Percentiles rank a stretch among this genome's conserved stretches.
Conservation (phyloP, 2,888 invertebrate genomes). For the Epsilonema sp. region DNA sequence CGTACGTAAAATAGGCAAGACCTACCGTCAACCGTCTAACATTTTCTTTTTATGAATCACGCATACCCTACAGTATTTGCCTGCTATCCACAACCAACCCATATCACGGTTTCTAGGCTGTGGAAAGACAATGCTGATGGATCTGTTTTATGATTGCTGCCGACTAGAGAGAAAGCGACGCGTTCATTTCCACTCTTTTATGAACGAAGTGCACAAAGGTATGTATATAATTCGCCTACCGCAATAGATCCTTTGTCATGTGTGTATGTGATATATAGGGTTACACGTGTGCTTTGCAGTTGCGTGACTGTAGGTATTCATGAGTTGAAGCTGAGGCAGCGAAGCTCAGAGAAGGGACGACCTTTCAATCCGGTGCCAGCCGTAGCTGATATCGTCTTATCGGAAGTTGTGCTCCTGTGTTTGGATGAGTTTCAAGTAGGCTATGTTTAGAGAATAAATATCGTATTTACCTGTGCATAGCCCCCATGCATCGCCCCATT, state of each 20-base stretch:
- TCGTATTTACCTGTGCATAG: too few species aligned
- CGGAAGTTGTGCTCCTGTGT: slow-evolving; percentile 74
- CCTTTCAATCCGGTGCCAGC: slow-evolving; percentile 67
- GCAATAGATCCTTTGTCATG: not conserved
- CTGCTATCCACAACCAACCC: too few species aligned
- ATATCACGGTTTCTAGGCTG: slow-evolving; percentile 44
- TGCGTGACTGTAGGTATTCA: too few species aligned
- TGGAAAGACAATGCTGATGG: slow-evolving; percentile 98
- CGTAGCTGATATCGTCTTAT: slow-evolving; percentile 64
- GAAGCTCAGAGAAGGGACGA: too few species aligned
- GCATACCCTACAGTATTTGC: too few species aligned
- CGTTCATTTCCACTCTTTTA: slow-evolving; percentile 91
- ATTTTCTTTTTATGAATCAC: too few species aligned
- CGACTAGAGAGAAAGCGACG: slow-evolving; percentile 39
- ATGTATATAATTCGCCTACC: slow-evolving; percentile 12
- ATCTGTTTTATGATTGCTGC: slow-evolving; percentile 70
- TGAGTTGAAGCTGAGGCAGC: too few species aligned
- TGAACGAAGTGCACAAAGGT: slow-evolving; percentile 71
- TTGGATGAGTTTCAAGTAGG: slow-evolving; percentile 90
- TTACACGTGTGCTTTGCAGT: too few species aligned
- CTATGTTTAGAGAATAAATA: slow-evolving; percentile 1
- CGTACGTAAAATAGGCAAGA: too few species aligned
- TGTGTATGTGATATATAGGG: too few species aligned
- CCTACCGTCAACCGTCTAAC: too few species aligned
- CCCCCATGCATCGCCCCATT: too few species aligned